Evolutionary conservation across 2,797 vertebrate species (phyloP).

Genomic region (Pyrrhura leucotis): DNA sequence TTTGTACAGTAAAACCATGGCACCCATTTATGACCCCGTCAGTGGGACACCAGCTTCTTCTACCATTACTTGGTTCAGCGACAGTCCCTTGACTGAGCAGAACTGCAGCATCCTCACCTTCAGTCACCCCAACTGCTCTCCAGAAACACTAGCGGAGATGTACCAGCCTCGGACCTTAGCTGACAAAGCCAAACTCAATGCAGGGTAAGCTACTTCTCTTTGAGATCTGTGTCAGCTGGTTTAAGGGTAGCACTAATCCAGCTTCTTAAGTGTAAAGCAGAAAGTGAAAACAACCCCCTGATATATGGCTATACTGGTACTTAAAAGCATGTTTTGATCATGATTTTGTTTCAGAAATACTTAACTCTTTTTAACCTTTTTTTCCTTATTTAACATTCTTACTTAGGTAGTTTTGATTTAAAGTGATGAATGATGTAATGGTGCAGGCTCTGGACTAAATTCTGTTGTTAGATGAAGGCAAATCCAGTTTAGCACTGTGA

Average conservation of each 20-base stretch:
- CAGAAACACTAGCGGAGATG: conserved; percentile 86
- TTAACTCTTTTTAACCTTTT: background rate
- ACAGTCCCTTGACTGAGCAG: conserved; percentile 82
- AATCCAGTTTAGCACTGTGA: background rate
- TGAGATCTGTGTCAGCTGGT: background rate
- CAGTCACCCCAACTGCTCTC: conserved; percentile 81
- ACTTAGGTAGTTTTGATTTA: background rate
- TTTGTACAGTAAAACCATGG: conserved; percentile 95
- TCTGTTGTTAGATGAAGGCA: background rate
- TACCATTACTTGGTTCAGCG: conserved; percentile 91
- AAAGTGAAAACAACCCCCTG: background rate
- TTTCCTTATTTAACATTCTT: background rate
- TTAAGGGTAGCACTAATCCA: background rate
- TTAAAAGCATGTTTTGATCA: background rate
- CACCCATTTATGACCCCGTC: conserved; percentile 88
- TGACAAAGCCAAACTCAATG: conserved; percentile 89
- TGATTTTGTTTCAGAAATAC: background rate
- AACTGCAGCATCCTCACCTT: conserved; percentile 79
- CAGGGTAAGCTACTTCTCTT: conserved; percentile 81
- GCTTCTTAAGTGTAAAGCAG: background rate
- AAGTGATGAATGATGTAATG: background rate
- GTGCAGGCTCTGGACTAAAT: background rate
- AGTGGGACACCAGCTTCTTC: conserved; percentile 88
- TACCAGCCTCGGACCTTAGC: conserved; percentile 86
- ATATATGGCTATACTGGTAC: background rate